Percentiles rank a stretch among this genome's conserved stretches.
Evolutionary conservation across 2,797 vertebrate species (phyloP).

Genomic region (Moxostoma hubbsi): DNA sequence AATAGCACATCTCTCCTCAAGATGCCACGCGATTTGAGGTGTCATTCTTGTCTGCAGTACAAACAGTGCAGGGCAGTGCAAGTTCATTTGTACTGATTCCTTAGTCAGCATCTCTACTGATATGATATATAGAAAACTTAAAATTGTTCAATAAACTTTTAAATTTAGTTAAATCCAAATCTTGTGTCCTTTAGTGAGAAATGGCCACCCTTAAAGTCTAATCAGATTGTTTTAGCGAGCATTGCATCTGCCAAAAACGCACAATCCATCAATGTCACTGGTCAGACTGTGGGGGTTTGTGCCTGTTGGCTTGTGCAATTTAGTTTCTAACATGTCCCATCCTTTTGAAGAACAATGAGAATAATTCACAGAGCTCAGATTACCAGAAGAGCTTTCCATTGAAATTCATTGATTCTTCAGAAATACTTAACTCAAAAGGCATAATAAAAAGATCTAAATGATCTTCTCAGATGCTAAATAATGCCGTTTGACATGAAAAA

Average conservation of each 20-base stretch:
- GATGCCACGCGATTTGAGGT: constrained; percentile 2
- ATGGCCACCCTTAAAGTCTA: constrained; percentile 1
- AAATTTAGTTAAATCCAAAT: not conserved
- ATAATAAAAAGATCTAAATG: not conserved
- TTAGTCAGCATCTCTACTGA: not conserved
- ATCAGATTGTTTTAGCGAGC: constrained; percentile 22
- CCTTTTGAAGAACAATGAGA: constrained; percentile 4
- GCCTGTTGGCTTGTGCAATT: constrained; percentile 8
- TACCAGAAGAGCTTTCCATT: not conserved
- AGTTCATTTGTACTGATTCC: not conserved
- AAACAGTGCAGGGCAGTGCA: not conserved
- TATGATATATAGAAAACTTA: not conserved
- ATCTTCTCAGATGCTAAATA: not conserved
- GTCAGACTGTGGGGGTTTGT: constrained; percentile 21
- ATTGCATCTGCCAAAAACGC: constrained; percentile 16
- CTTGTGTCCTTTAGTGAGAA: constrained; percentile 14
- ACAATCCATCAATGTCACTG: constrained; percentile 24
- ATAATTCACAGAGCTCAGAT: constrained; percentile 16
- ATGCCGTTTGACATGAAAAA: not conserved
- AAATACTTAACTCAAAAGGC: not conserved
- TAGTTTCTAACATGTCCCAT: constrained; percentile 10
- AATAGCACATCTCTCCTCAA: not conserved
- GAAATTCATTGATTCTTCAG: constrained; percentile 8
- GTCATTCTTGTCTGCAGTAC: not conserved
- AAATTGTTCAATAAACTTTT: too few relatives aligned